Evolutionary conservation across 2,113 vertebrate species (phyloP), one percentile per base, ranked within the genome.

Genomic region (Elephantulus edwardii): DNA sequence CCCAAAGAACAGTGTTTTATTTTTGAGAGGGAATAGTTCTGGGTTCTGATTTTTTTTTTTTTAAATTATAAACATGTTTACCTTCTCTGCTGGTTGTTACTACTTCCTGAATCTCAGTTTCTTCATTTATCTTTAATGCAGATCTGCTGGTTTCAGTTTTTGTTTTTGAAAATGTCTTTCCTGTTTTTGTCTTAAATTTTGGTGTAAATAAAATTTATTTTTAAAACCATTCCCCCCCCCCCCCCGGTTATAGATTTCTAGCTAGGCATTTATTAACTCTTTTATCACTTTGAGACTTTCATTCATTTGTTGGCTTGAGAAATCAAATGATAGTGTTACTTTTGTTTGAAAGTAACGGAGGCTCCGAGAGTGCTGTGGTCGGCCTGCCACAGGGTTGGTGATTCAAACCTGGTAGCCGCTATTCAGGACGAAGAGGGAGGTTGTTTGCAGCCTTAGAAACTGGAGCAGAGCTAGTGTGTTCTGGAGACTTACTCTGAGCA

Each of bases 171-270:
- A 78, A 84, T 70, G 17, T 70, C 71, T 42, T 72, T 77, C 30
- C 8, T 50, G 14, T 50, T 58, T 78, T 78, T 66, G 20, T n/a
- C 11, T 85, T 60, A 40, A 10, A 62, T 52, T 35, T 62, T 44
- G n/a, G n/a, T n/a, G n/a, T n/a, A 62, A 86, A 72, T n/a, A 35
- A 35, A 72, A 16, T 44, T 86, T 91, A 71, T n/a, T n/a, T n/a
- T n/a, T n/a, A n/a, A n/a, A n/a, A n/a, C n/a, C n/a, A n/a, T n/a
- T n/a, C n/a, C n/a, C n/a, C n/a, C n/a, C n/a, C n/a, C n/a, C n/a
- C n/a, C n/a, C 22, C 35, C 22, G 54, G 44, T 58, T 62, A 30
- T 30, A n/a, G 54, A 80, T 35, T 79, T 62, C 54, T 44, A 52
- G 16, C 22, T 80, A 72, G 83, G 75, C 46, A 91, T 28, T 26